Percentiles rank a stretch among this genome's conserved stretches.
Evolutionary conservation across 2,888 invertebrate genomes (phyloP).

Genomic region (Acrobasis consociella): DNA sequence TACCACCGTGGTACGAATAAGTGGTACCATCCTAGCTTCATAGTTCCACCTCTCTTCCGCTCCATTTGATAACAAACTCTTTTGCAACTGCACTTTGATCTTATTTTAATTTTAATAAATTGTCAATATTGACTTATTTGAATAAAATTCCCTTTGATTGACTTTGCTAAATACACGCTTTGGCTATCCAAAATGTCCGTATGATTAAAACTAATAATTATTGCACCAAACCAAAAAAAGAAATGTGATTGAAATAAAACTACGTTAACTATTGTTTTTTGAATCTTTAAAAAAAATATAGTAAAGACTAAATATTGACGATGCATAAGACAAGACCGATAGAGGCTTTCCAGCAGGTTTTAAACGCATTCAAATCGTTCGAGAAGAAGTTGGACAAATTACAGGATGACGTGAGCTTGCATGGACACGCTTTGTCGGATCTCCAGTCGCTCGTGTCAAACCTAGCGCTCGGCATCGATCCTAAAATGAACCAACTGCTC

Average conservation of each 20-base stretch:
- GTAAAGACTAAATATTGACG: not conserved
- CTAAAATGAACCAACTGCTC: constrained; percentile 36
- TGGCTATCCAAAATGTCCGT: constrained; percentile 9
- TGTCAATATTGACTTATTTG: not conserved
- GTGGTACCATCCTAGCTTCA: too few species aligned
- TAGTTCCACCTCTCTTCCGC: too few species aligned
- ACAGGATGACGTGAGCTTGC: constrained; percentile 58
- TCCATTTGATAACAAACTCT: not conserved
- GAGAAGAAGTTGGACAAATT: constrained; percentile 64
- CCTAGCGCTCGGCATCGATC: constrained; percentile 40
- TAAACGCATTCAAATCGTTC: constrained; percentile 55
- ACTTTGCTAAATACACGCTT: not conserved
- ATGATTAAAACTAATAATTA: not conserved
- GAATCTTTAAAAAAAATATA: not conserved
- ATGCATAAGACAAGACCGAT: constrained; percentile 15
- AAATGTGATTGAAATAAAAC: constrained; percentile 6
- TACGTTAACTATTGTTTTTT: not conserved
- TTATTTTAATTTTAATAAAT: not conserved
- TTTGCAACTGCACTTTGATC: not conserved
- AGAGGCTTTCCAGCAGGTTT: constrained; percentile 46
- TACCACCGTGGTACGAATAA: too few species aligned
- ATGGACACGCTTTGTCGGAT: constrained; percentile 59
- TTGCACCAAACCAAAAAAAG: not conserved
- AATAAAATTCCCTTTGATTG: not conserved
- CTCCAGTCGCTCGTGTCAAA: constrained; percentile 52